These are phyloP conservation scores for Bombylius discolor DNA, from an alignment of 2,888 invertebrate species.

Conservation along the genomic window DNA sequence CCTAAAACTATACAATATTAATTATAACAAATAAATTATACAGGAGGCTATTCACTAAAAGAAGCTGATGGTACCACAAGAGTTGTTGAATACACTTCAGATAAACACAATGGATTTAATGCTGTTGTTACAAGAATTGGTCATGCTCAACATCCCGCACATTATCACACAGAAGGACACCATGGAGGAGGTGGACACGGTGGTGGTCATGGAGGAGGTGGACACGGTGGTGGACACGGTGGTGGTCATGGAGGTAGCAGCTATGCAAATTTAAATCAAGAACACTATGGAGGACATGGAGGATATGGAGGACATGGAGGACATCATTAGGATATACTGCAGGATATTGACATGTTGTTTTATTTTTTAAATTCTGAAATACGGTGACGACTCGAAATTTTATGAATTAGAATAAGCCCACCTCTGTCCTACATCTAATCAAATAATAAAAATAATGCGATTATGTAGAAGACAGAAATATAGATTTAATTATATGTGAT, in stretches of 20 bases:
- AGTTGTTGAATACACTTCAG: constrained; percentile 39
- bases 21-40: background rate
- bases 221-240: constrained; percentile 2
- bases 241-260: constrained; percentile 1
- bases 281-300: background rate
- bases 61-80: constrained; percentile 40
- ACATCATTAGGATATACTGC: background rate
- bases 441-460: background rate
- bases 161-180: constrained; percentile 14
- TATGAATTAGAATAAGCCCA: background rate
- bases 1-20: background rate
- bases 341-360: background rate
- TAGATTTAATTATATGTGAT: background rate
- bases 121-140: constrained; percentile 40
- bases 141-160: constrained; percentile 28
- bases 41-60: constrained; percentile 37
- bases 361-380: background rate
- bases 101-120: constrained; percentile 39
- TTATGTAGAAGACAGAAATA: background rate
- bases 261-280: constrained; percentile 7
- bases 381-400: too few relatives aligned
- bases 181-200: constrained; percentile 1
- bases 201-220: background rate
- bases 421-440: background rate
- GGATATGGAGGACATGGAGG: constrained; percentile 1